phyloP scores from a whole-genome alignment of 1,140 invertebrate genomes.

The Philaenus spumarius region DNA sequence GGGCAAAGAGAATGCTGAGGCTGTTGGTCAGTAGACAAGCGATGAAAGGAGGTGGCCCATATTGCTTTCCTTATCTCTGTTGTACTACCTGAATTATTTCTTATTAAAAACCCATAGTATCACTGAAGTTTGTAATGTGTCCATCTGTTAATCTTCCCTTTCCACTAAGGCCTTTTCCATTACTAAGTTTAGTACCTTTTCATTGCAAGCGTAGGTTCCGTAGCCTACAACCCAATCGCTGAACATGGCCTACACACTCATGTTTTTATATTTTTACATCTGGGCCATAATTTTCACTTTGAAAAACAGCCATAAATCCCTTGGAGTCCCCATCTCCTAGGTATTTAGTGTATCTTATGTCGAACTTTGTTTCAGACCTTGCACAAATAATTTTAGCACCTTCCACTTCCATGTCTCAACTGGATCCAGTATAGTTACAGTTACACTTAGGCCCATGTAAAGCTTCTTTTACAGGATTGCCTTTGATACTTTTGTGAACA shows the following conservation, averaged over 20 bases:
- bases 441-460: background rate
- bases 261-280: constrained; percentile 18
- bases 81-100: constrained; percentile 20
- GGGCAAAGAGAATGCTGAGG: background rate
- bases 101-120: constrained; percentile 27
- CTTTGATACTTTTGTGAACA: background rate
- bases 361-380: constrained; percentile 16
- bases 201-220: constrained; percentile 30
- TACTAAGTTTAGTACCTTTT: constrained; percentile 17
- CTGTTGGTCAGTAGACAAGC: background rate
- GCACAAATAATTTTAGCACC: constrained; percentile 23
- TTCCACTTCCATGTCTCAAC: constrained; percentile 27
- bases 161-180: background rate
- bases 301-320: constrained; percentile 1
- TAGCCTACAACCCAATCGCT: constrained; percentile 17
- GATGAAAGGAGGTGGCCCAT: too few species aligned
- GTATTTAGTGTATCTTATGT: background rate
- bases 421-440: constrained; percentile 23
- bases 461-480: background rate
- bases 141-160: background rate
- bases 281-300: constrained; percentile 11
- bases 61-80: too few species aligned
- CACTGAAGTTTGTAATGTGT: background rate
- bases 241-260: constrained; percentile 23
- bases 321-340: constrained; percentile 24